Percentiles rank a stretch among this genome's conserved stretches.
phyloP scores from a whole-genome alignment of 2,888 invertebrate species.

The Eurois occulta region DNA sequence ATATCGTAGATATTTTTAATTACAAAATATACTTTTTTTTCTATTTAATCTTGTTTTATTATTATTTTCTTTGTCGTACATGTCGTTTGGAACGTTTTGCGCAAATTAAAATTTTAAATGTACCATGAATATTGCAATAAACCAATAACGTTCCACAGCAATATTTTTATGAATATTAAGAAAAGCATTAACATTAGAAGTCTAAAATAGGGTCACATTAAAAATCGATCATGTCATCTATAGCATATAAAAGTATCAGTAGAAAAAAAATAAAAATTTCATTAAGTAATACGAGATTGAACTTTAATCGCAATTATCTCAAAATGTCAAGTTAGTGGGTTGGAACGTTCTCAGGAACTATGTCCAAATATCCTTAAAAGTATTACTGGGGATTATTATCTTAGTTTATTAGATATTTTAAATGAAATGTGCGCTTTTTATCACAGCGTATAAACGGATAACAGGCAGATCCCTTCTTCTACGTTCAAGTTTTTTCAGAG shows the following conservation, averaged over 20 bases:
- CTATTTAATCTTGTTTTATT: constrained; percentile 15
- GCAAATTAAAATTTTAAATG: background rate
- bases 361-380: background rate
- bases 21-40: constrained; percentile 1
- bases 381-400: no score
- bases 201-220: constrained; percentile 14
- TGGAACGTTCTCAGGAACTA: constrained; percentile 10
- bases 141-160: constrained; percentile 15
- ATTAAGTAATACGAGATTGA: background rate
- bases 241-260: constrained; percentile 2
- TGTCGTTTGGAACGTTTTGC: constrained; percentile 8
- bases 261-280: background rate
- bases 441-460: no score
- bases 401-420: no score
- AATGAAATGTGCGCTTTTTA: no score
- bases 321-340: background rate
- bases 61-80: constrained; percentile 6
- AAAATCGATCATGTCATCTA: constrained; percentile 7
- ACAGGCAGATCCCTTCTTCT: no score
- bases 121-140: constrained; percentile 8
- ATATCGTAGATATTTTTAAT: background rate
- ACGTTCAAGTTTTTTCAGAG: no score
- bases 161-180: constrained; percentile 5
- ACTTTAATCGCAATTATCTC: constrained; percentile 10
- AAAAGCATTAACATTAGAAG: background rate